A percentile compares a stretch with the other conserved stretches of the same genome.
Evolutionary conservation across 1,140 invertebrate genomes (phyloP).

Genomic region (Cecropterus lyciades): DNA sequence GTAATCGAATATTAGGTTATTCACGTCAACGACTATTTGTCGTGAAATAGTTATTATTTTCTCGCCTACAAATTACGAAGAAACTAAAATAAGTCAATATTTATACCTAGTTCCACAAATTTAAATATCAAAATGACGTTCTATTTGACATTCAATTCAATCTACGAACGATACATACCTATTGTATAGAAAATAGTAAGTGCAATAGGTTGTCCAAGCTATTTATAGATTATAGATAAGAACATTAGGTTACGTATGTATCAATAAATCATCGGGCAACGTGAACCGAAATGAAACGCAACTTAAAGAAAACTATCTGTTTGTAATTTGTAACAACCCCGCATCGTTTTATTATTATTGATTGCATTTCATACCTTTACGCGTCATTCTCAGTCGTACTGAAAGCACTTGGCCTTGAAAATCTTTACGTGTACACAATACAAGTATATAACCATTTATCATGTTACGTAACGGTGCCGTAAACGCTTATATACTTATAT

Average conservation of each 20-base stretch:
- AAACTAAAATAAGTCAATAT: not conserved
- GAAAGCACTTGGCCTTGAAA: conserved; percentile 78
- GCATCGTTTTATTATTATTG: conserved; percentile 31
- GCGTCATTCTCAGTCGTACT: conserved; percentile 54
- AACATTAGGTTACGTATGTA: conserved; percentile 16
- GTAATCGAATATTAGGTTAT: no score
- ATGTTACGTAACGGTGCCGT: conserved; percentile 67
- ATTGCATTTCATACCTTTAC: conserved; percentile 49
- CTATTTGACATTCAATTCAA: conserved; percentile 26
- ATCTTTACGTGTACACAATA: conserved; percentile 50
- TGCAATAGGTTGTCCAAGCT: conserved; percentile 26
- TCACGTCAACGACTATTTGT: no score
- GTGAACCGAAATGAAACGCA: not conserved
- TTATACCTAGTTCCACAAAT: not conserved
- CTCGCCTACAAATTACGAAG: not conserved
- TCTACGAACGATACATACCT: conserved; percentile 4
- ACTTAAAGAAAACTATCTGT: not conserved
- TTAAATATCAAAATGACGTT: conserved; percentile 21
- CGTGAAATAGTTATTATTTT: not conserved
- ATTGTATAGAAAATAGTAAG: conserved; percentile 28
- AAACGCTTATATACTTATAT: conserved; percentile 46
- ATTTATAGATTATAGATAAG: conserved; percentile 34
- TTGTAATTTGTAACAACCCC: conserved; percentile 33
- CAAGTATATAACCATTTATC: conserved; percentile 59
- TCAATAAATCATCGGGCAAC: conserved; percentile 5